Evolutionary conservation across 2,797 vertebrate species (phyloP), one percentile per base, ranked within the genome.

Genomic region (Anguilla megastoma): DNA sequence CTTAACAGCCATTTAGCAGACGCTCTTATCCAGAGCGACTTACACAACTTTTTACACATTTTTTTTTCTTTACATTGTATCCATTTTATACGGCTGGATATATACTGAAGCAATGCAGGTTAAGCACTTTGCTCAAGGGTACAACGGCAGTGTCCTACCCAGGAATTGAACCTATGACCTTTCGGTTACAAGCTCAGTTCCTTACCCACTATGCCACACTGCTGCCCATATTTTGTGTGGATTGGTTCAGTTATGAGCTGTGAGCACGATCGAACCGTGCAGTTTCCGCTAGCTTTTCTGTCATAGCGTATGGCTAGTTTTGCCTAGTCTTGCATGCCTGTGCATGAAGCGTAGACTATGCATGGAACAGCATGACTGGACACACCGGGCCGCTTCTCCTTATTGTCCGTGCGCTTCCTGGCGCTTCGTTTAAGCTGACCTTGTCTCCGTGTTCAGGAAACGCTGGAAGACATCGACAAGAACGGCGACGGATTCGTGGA

Each of bases 401-500:
- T 10, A 0, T 33, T 74, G 5, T 4, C 74, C 21, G 33, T 21
- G 14, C 6, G 33, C 18, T 79, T 79, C 18, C 5, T 36, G 16
- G 5, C 1, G 6, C 41, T 21, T 8, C 2, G 6, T 24, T 82
- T 10, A 48, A 8, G 41, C 7, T 3, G 0, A 5, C 83, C 27
- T 88, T 82, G 74, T 66, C 85, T 71, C 36, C 84, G 41, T 88
- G 45, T 85, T 87, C 94, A 99, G 99, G 99, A 99, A 97, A 99
- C 99, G 1, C 93, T 99, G 93, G 98, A 99, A 94, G 98, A 99
- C 94, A 99, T 99, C 74, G 99, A 99, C 95, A 99, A 97, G 95
- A 98, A 99, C 0, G 95, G 92, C 4, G 98, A 99, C n/a, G 98
- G 98, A 85, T 97, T 97, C 84, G 98, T 99, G 91, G 98, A 99